phyloP scores from a whole-genome alignment of 1,140 invertebrate genomes.

The Meloidogyne chitwoodi region DNA sequence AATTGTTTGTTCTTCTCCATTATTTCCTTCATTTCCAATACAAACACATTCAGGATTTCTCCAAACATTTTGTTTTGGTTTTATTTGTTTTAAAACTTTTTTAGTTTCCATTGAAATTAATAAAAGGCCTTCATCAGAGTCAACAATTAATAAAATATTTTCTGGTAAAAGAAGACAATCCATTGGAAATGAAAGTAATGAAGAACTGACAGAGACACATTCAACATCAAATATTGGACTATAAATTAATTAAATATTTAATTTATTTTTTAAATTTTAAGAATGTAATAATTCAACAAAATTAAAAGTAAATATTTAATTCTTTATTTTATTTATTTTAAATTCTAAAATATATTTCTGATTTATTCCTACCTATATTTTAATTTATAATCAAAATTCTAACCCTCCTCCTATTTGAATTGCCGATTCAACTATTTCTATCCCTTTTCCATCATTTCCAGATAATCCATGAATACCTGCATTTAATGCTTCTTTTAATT shows the following conservation, averaged over 20 bases:
- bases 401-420: not conserved
- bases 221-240: conserved; percentile 29
- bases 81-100: conserved; percentile 25
- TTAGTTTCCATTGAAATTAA: conserved; percentile 29
- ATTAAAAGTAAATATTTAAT: no score
- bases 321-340: no score
- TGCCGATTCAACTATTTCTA: not conserved
- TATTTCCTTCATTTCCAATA: not conserved
- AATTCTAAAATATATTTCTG: no score
- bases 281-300: no score
- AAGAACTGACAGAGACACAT: conserved; percentile 7
- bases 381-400: not conserved
- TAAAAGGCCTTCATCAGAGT: conserved; percentile 23
- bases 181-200: conserved; percentile 20
- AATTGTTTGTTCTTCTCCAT: not conserved
- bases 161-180: conserved; percentile 23
- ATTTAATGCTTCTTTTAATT: conserved; percentile 4
- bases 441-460: not conserved
- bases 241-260: not conserved
- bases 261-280: no score
- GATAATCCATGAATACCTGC: not conserved
- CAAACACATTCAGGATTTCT: conserved; percentile 27
- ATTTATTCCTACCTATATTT: no score
- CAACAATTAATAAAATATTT: conserved; percentile 19
- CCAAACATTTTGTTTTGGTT: conserved; percentile 25